Evolutionary conservation across 2,113 vertebrate species (phyloP).

Genomic region (Heliornis fulica): DNA sequence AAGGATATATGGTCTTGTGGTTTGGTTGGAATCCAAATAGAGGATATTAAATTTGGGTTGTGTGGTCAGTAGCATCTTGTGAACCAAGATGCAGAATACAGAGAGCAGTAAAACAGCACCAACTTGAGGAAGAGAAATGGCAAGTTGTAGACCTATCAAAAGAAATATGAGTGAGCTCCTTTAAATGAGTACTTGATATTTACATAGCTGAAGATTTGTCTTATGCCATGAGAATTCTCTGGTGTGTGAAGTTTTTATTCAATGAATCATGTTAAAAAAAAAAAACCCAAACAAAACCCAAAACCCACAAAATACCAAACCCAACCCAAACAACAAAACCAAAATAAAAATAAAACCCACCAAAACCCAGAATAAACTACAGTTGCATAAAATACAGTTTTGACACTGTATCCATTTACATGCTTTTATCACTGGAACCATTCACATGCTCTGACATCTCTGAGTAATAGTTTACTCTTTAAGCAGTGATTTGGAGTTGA

Average conservation of each 20-base stretch:
- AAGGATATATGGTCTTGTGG: neutral
- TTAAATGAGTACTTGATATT: neutral
- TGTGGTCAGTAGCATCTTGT: conserved; percentile 3
- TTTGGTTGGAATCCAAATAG: neutral
- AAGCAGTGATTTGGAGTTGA: neutral
- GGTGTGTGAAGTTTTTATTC: neutral
- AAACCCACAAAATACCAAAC: no score
- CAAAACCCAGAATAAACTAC: neutral
- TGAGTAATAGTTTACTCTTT: neutral
- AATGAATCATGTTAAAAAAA: neutral
- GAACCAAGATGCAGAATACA: neutral
- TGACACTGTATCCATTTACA: neutral
- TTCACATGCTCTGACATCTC: neutral
- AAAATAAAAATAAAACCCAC: neutral
- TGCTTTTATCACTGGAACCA: neutral
- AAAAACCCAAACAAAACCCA: neutral
- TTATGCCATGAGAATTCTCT: neutral
- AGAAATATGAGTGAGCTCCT: neutral
- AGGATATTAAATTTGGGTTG: neutral
- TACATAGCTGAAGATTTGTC: neutral
- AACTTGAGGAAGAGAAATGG: neutral
- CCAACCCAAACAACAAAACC: no score
- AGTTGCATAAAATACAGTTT: neutral
- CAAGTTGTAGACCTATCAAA: neutral
- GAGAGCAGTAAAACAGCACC: neutral